A percentile compares a stretch with the other conserved stretches of the same genome.
Evolutionary conservation across 2,888 invertebrate genomes (phyloP).

Genomic region (Cephus runcator): DNA sequence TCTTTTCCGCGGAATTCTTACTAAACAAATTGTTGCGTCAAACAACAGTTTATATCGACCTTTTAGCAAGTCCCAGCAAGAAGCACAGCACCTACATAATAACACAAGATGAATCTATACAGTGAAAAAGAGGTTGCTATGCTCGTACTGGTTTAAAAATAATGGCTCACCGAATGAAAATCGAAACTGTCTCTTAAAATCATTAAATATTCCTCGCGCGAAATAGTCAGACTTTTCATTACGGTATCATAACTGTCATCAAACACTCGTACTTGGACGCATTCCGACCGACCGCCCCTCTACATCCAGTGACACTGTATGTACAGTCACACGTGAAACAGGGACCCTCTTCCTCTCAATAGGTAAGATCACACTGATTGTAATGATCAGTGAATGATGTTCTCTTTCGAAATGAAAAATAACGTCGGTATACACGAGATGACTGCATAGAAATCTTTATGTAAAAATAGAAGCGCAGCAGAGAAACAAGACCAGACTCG

Average conservation of each 20-base stretch:
- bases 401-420: not conserved
- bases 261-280: not conserved
- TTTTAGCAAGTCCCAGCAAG: too few species aligned
- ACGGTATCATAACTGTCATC: not conserved
- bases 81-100: not conserved
- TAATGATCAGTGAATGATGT: not conserved
- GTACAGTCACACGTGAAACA: not conserved
- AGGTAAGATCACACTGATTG: not conserved
- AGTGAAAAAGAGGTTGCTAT: too few species aligned
- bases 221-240: not conserved
- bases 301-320: not conserved
- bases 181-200: not conserved
- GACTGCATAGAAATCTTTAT: not conserved
- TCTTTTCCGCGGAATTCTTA: not conserved
- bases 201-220: not conserved
- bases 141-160: not conserved
- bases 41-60: not conserved
- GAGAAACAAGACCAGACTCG: not conserved
- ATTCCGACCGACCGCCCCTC: not conserved
- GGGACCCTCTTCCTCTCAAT: not conserved
- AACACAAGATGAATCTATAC: too few species aligned
- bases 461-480: not conserved
- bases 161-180: not conserved
- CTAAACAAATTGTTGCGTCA: not conserved
- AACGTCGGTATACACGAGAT: not conserved